These are phyloP conservation scores for Saccostrea echinata DNA, from an alignment of 1,140 invertebrate species.

Conservation along the genomic window DNA sequence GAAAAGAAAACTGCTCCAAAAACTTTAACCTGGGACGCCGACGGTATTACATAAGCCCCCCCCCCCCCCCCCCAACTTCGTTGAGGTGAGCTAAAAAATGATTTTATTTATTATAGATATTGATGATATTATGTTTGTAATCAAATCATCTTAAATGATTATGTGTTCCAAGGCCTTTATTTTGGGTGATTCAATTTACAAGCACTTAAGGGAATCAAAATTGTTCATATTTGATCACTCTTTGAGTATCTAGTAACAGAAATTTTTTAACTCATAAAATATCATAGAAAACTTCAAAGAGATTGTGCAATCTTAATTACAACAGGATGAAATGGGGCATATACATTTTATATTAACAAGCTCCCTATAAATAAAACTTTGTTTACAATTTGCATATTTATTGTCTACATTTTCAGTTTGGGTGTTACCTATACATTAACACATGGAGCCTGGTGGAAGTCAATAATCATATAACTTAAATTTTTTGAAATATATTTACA, in stretches of 20 bases:
- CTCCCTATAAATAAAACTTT: neutral
- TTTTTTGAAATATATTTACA: neutral
- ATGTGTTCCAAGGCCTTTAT: neutral
- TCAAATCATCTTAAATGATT: no score
- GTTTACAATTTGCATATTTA: neutral
- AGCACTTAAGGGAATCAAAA: neutral
- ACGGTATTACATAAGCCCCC: no score
- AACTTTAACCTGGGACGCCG: no score
- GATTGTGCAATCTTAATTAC: slow-evolving; percentile 15
- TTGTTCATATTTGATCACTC: neutral
- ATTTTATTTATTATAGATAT: no score
- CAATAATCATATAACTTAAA: no score
- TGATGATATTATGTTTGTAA: no score
- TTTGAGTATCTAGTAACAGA: slow-evolving; percentile 4
- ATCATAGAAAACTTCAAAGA: neutral
- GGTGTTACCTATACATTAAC: no score
- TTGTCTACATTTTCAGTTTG: no score
- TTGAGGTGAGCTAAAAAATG: no score
- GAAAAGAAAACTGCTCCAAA: no score
- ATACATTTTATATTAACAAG: neutral
- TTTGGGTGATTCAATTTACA: neutral
- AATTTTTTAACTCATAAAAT: neutral
- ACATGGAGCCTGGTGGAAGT: neutral
- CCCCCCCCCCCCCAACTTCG: no score
- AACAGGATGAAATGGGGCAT: neutral